Conservation (phyloP, 2,888 invertebrate genomes). For the Tenthredo distinguenda region DNA sequence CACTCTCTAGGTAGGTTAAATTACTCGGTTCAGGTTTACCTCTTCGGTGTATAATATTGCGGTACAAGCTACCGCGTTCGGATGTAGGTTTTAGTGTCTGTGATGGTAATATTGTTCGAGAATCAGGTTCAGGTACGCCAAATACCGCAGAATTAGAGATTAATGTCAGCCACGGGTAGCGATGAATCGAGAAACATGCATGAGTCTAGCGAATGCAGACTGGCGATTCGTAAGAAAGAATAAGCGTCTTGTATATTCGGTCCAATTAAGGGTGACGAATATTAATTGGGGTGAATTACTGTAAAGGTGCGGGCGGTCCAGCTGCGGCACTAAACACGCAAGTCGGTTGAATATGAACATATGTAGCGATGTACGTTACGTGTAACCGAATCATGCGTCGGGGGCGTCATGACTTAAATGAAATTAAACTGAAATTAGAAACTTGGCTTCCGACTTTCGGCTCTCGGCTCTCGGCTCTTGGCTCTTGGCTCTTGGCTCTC, state of each 20-base stretch:
- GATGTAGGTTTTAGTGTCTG: not conserved
- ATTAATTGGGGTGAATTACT: constrained; percentile 29
- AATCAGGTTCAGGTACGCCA: not conserved
- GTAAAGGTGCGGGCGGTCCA: constrained; percentile 29
- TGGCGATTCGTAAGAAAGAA: not conserved
- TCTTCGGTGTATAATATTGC: not conserved
- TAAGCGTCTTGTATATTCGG: not conserved
- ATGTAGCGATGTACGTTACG: not conserved
- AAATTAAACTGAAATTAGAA: constrained; percentile 37
- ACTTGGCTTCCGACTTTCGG: constrained; percentile 15
- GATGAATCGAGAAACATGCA: not conserved
- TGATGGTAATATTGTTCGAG: not conserved
- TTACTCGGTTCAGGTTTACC: not conserved
- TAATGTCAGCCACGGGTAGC: not conserved
- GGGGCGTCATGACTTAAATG: constrained; percentile 19
- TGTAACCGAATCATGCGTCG: not conserved
- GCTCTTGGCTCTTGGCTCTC: not conserved
- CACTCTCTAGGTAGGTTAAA: not conserved
- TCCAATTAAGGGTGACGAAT: constrained; percentile 8
- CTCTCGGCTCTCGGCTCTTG: constrained; percentile 4
- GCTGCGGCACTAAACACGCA: constrained; percentile 20
- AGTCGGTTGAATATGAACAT: not conserved
- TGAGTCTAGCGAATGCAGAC: not conserved
- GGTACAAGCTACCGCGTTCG: not conserved
- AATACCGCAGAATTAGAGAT: not conserved